Evolutionary conservation across 2,113 vertebrate genomes (phyloP), one percentile per base, ranked within the genome.

Genomic region (Phalacrocorax aristotelis): DNA sequence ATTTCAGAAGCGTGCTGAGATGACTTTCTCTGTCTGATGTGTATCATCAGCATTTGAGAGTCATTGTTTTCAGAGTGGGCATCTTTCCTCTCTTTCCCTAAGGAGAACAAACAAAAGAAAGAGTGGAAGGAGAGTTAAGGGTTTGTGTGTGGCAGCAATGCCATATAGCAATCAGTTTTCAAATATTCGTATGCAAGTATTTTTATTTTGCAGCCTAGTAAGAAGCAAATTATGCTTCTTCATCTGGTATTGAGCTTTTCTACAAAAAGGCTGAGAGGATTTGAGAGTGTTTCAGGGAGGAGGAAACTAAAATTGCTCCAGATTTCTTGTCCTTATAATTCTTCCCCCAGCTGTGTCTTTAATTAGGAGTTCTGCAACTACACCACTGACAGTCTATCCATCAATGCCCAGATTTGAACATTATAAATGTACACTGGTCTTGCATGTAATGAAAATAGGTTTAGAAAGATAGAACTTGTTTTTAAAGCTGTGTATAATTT

Each of bases 301-400:
- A 89, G 34, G 58, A 85, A 70, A 72, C 49, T 87, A 87, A 97
- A 95, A 90, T 83, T 85, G 34, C 62, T 82, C 52, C 84, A 87
- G 36, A 90, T 95, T 95, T 96, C 87, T 89, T 89, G 57, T 87
- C 68, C 75, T 83, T 92, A 57, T 30, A 93, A 71, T 92, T 94
- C 42, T 90, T 96, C 44, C 55, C 61, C 83, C 88, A 95, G 79
- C 92, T 93, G 85, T 93, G 68, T 49, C 25, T 91, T 91, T 96
- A 95, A 92, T 92, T 93, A 94, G 79, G 20, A 75, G 62, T 83
- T 90, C 82, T 95, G 64, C 42, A 93, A 48, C 32, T 93, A 55
- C 40, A 81, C 32, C 21, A 55, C 58, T 60, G 66, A 72, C 9
- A 82, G 6, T 72, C 27, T 83, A 58, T 90, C 54, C 17, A 60